phyloP scores from a whole-genome alignment of 2,113 vertebrate genomes.

The Orycteropus afer region DNA sequence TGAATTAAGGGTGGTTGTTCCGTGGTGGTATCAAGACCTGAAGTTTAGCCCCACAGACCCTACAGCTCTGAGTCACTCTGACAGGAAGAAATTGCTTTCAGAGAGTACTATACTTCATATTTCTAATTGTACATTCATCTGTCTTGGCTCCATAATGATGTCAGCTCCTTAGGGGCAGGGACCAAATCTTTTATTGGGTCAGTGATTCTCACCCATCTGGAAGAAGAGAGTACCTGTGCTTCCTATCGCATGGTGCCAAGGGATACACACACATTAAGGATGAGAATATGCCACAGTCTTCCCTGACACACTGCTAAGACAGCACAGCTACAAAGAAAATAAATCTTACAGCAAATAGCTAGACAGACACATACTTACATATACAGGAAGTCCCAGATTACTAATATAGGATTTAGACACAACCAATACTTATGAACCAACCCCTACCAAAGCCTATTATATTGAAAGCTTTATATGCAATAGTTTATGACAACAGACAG shows the following conservation, averaged over 20 bases:
- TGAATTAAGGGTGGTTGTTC: neutral
- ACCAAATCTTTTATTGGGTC: neutral
- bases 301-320: neutral
- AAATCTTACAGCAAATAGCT: neutral
- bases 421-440: neutral
- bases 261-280: slow-evolving; percentile 24
- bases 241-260: neutral
- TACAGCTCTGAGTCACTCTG: neutral
- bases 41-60: neutral
- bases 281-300: neutral
- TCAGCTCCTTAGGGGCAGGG: neutral
- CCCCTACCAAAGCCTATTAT: neutral
- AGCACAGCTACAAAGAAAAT: neutral
- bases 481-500: neutral
- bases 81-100: neutral
- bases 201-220: neutral
- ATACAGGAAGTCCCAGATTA: neutral
- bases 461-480: neutral
- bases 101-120: neutral
- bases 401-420: neutral
- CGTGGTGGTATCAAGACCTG: neutral
- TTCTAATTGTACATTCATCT: neutral
- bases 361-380: neutral
- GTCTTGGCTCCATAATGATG: neutral
- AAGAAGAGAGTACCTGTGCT: neutral